Base-by-base conservation (phyloP, 2,888 invertebrate genomes). In the Autographa gamma region DNA sequence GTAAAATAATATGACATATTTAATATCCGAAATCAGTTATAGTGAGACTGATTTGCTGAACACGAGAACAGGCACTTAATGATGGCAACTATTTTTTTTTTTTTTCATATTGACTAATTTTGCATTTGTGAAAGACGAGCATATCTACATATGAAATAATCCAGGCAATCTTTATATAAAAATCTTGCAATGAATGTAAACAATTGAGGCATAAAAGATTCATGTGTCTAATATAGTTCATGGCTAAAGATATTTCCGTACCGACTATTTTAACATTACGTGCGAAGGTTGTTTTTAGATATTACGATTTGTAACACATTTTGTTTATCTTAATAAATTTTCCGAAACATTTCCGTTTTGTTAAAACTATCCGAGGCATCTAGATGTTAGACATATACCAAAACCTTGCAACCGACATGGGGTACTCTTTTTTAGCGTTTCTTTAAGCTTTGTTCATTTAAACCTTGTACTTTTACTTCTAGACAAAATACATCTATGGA, bases 211-310 rank as follows among this genome's bases (percentile, higher is more conserved):
- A 13, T 56, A 56, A 56, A 48, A 56, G 54, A 14, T 56, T 56
- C 54, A 56, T 25, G 54, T 56, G 19, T 19, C 13, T 11, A 56
- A 56, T 56, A 13, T 56, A 56, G 25, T 56, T 56, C 54, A 56
- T 25, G 54, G 54, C 54, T 56, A 56, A 54, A 56, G 54, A 56
- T 56, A 56, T 56, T 56, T 56, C 66, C 54, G 54, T 13, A 25
- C 11, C 0, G 25, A 19, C 54, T 56, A 56, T 56, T 56, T 13
- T 25, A 56, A 25, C 25, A 48, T 48, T 48, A 48, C n/a, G 54
- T 56, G 54, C 9, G 54, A 56, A 56, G 54, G 54, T 56, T 56
- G 54, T 19, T 56, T 54, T 56, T 19, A 25, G 48, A 48, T n/a
- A 5, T 48, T 7, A 6, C 48, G 48, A 19, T 56, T 56, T 56